Evolutionary conservation across 2,888 invertebrate genomes (phyloP).

Genomic region (Erannis defoliaria): DNA sequence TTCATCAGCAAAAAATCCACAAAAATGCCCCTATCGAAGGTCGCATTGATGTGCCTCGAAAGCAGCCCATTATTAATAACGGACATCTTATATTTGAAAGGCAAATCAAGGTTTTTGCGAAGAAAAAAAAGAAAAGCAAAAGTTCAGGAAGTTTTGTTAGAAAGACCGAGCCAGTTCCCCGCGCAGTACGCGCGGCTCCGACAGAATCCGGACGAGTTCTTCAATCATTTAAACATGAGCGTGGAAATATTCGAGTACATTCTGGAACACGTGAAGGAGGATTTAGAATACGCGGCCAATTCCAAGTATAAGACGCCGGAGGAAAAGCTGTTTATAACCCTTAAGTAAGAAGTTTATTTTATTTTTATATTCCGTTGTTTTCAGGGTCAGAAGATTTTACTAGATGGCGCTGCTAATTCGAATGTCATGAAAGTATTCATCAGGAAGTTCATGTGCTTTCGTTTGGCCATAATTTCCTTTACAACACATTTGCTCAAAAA

Average conservation of each 20-base stretch:
- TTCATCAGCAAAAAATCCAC: not conserved
- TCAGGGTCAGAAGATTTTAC: not conserved
- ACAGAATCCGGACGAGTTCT: slow-evolving; percentile 29
- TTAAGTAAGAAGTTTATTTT: slow-evolving; percentile 30
- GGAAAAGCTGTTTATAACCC: slow-evolving; percentile 39
- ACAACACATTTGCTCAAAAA: no score
- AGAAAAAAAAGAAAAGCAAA: slow-evolving; percentile 1
- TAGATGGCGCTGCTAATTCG: no score
- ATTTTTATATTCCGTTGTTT: not conserved
- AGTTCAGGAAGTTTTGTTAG: not conserved
- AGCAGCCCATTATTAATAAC: slow-evolving; percentile 29
- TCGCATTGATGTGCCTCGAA: slow-evolving; percentile 38
- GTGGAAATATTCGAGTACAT: slow-evolving; percentile 40
- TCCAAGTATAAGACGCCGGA: slow-evolving; percentile 31
- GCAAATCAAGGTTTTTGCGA: slow-evolving; percentile 20
- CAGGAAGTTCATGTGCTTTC: no score
- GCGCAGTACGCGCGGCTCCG: slow-evolving; percentile 26
- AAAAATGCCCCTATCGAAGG: slow-evolving; percentile 39
- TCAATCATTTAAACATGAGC: slow-evolving; percentile 32
- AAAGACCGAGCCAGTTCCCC: slow-evolving; percentile 11
- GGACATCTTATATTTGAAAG: slow-evolving; percentile 33
- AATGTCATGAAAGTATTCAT: no score
- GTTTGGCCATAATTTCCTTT: no score
- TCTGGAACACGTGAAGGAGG: slow-evolving; percentile 31
- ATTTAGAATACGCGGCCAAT: slow-evolving; percentile 9